Evolutionary conservation across 2,888 invertebrate species (phyloP), one percentile per base, ranked within the genome.

Genomic region (Eucera pruinosa): DNA sequence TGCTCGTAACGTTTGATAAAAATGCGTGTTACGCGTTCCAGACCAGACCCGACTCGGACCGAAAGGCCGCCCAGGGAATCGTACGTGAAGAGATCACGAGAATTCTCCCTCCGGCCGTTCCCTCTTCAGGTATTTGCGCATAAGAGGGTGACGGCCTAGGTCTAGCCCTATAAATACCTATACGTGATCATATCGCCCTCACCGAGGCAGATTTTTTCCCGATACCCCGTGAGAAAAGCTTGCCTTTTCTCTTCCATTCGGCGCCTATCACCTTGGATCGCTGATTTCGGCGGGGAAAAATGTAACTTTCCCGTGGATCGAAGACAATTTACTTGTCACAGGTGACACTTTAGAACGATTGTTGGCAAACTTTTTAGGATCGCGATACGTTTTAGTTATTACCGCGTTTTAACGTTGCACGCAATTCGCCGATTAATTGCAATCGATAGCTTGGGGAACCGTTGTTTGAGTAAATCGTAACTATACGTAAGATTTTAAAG

Each of bases 1-100:
- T 84, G 90, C 89, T 91, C 92, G 90, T 92, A 92, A 92, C 92
- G 90, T 92, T 92, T 91, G 91, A 92, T 92, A 92, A 92, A 92
- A 92, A 92, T 91, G 92, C 91, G 91, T 91, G 92, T 92, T 91
- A 91, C 91, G 92, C 91, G 90, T 87, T 90, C 88, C 88, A 85
- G 82, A 67, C 81, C 80, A 86, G 87, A 88, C 87, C 89, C 88
- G 85, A 79, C 88, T 85, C 85, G 83, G 86, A 82, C 86, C 85
- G 84, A 91, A 92, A 91, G 88, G 89, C 86, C 89, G 88, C 83
- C 92, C 79, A 81, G 92, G 92, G 92, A 92, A 87, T 89, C 91
- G 88, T 92, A 90, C 85, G 82, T 86, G 87, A 90, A 86, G 82
- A 91, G 91, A 91, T 91, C 90, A 91, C 89, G 90, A 91, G 90